Evolutionary conservation across 2,888 invertebrate species (phyloP).

Genomic region (Cabera pusaria): DNA sequence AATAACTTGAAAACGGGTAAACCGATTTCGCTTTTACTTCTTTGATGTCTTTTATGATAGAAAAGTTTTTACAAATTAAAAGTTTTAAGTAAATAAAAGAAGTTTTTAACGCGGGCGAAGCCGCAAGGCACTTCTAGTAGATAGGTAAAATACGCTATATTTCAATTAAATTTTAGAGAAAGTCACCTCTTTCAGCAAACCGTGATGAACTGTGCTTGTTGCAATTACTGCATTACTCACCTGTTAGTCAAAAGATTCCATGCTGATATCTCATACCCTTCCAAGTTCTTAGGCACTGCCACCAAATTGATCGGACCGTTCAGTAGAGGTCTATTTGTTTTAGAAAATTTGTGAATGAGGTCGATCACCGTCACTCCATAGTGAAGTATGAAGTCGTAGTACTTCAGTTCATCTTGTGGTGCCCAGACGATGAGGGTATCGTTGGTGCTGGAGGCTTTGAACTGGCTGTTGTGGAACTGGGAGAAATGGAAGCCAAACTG

Average conservation of each 20-base stretch:
- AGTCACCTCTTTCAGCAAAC: too few species aligned
- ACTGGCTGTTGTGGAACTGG: constrained; percentile 43
- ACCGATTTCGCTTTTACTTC: too few species aligned
- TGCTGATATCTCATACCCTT: constrained; percentile 66
- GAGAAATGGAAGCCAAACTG: constrained; percentile 72
- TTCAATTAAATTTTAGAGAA: too few species aligned
- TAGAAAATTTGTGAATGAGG: constrained; percentile 58
- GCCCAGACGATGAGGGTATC: constrained; percentile 68
- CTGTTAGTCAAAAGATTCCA: constrained; percentile 73
- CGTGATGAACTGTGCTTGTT: too few species aligned
- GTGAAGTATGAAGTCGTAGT: constrained; percentile 56
- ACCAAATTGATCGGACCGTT: constrained; percentile 68
- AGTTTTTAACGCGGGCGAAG: too few species aligned
- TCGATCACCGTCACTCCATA: constrained; percentile 61
- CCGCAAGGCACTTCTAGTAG: too few species aligned
- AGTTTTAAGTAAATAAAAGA: too few species aligned
- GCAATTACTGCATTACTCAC: too few species aligned
- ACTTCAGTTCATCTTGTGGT: constrained; percentile 43
- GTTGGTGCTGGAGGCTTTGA: constrained; percentile 43
- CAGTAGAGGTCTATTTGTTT: constrained; percentile 49
- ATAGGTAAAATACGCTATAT: too few species aligned
- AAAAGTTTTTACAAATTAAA: too few species aligned
- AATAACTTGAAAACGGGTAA: too few species aligned
- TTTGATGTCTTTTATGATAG: too few species aligned
- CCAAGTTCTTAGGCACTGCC: constrained; percentile 55